Percentiles rank a stretch among this genome's conserved stretches.
These are phyloP conservation scores for Gambelia wislizenii DNA, from an alignment of 2,797 vertebrate genomes.

Conservation along the genomic window DNA sequence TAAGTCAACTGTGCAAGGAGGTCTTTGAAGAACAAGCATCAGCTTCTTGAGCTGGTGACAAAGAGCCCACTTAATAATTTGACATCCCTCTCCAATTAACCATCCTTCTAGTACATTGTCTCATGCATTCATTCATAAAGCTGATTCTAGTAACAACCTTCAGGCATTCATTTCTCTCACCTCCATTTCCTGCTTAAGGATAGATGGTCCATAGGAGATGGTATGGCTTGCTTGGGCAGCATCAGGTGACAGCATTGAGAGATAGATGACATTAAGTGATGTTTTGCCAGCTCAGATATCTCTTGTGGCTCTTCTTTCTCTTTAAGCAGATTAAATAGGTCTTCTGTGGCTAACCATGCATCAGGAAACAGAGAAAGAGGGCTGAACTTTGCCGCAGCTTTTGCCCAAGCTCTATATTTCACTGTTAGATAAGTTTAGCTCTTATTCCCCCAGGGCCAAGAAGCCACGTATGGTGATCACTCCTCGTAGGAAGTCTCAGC, in stretches of 20 bases:
- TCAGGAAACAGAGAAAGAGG: constrained; percentile 23
- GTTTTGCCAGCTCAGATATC: constrained; percentile 47
- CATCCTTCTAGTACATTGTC: constrained; percentile 46
- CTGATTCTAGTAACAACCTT: constrained; percentile 49
- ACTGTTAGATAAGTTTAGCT: constrained; percentile 18
- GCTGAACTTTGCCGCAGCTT: constrained; percentile 37
- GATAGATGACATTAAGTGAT: constrained; percentile 54
- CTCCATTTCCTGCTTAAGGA: constrained; percentile 40
- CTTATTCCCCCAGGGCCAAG: constrained; percentile 36
- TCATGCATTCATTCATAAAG: constrained; percentile 56
- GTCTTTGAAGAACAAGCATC: constrained; percentile 41
- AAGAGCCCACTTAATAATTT: constrained; percentile 26
- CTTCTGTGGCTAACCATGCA: constrained; percentile 52
- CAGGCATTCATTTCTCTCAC: constrained; percentile 64
- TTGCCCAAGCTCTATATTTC: constrained; percentile 44
- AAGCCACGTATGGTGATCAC: constrained; percentile 52
- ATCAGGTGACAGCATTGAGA: constrained; percentile 69
- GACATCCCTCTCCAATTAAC: constrained; percentile 22
- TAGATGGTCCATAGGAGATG: constrained; percentile 48
- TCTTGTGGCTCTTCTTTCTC: constrained; percentile 46
- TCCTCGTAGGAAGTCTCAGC: constrained; percentile 57
- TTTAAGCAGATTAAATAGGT: constrained; percentile 47
- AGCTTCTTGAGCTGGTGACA: constrained; percentile 56
- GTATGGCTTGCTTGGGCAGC: constrained; percentile 54
- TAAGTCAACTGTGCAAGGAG: constrained; percentile 47